phyloP scores from a whole-genome alignment of 2,888 invertebrate genomes.

The Thymelicus sylvestris region DNA sequence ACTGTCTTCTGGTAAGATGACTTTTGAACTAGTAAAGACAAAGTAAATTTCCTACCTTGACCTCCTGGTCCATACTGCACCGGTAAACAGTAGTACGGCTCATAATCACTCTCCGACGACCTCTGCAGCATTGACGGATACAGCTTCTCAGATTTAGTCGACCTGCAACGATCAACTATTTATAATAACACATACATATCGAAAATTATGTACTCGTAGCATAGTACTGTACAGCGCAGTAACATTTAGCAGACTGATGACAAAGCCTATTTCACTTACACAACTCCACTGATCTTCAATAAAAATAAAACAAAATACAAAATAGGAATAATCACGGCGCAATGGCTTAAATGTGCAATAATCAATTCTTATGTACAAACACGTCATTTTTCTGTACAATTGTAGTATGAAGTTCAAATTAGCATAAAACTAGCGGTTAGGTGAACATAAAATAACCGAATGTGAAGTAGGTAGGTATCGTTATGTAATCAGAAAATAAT shows the following conservation, averaged over 20 bases:
- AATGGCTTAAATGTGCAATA: constrained; percentile 27
- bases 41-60: constrained; percentile 85
- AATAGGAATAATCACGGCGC: background rate
- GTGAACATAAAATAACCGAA: constrained; percentile 34
- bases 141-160: constrained; percentile 97
- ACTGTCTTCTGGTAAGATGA: too few species aligned
- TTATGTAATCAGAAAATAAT: constrained; percentile 9
- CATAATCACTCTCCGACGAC: constrained; percentile 92
- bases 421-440: constrained; percentile 37
- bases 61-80: constrained; percentile 85
- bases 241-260: constrained; percentile 56
- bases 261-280: constrained; percentile 53
- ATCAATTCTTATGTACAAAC: background rate
- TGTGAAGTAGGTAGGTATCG: constrained; percentile 6
- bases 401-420: constrained; percentile 17
- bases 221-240: constrained; percentile 2
- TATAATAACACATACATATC: background rate
- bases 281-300: background rate
- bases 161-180: constrained; percentile 84
- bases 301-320: background rate
- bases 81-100: constrained; percentile 94
- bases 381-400: background rate
- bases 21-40: too few species aligned
- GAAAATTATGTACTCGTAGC: background rate
- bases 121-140: constrained; percentile 96